Evolutionary conservation across 2,888 invertebrate genomes (phyloP).

Genomic region (Atethmia centrago): DNA sequence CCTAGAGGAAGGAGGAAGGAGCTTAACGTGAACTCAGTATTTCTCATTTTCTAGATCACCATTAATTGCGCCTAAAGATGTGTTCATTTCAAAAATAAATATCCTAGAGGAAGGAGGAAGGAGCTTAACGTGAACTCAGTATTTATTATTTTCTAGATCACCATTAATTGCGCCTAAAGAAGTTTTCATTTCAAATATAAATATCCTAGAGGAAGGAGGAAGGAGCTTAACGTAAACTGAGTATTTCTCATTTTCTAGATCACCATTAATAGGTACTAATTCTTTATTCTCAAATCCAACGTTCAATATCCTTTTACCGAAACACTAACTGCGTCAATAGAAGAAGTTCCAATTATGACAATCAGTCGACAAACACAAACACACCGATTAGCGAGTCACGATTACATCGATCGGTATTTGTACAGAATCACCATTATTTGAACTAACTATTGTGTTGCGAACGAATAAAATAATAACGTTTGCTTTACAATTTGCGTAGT

Average conservation of each 20-base stretch:
- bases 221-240: too few relatives aligned
- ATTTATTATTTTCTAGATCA: neutral
- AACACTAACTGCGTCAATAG: conserved; percentile 39
- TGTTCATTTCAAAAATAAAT: too few relatives aligned
- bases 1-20: too few relatives aligned
- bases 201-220: too few relatives aligned
- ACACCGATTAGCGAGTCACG: conserved; percentile 68
- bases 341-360: conserved; percentile 54
- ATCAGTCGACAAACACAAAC: conserved; percentile 64
- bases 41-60: neutral
- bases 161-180: neutral
- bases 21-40: neutral
- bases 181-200: too few relatives aligned
- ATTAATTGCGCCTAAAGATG: neutral
- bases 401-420: conserved; percentile 54
- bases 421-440: conserved; percentile 55
- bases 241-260: neutral
- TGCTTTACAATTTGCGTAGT: conserved; percentile 49
- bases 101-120: too few relatives aligned
- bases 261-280: neutral
- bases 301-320: conserved; percentile 28
- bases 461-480: conserved; percentile 52
- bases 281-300: conserved; percentile 17
- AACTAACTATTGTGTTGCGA: conserved; percentile 49
- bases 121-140: neutral